Evolutionary conservation across 1,140 invertebrate genomes (phyloP).

Genomic region (Schlechtendalia chinensis): DNA sequence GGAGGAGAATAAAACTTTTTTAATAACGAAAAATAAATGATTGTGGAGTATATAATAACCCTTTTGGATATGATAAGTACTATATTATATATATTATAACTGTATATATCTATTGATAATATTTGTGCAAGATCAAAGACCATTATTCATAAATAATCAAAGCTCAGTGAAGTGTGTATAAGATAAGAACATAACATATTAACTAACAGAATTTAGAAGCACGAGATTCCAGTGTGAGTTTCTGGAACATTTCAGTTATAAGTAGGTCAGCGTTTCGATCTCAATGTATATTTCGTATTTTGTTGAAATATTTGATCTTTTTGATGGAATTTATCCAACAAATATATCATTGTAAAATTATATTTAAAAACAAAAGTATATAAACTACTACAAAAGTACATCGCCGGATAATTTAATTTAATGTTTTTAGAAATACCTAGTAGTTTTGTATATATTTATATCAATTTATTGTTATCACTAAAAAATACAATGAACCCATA

Average conservation of each 20-base stretch:
- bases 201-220: not conserved
- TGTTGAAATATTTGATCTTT: not conserved
- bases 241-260: not conserved
- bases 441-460: too few species aligned
- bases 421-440: not conserved
- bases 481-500: too few species aligned
- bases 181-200: constrained; percentile 29
- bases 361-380: too few species aligned
- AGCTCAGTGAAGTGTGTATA: constrained; percentile 11
- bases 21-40: too few species aligned
- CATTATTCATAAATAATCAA: constrained; percentile 38
- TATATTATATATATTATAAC: not conserved
- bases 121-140: not conserved
- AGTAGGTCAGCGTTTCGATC: not conserved
- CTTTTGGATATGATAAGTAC: not conserved
- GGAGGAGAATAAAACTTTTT: too few species aligned
- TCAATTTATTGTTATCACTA: too few species aligned
- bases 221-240: not conserved
- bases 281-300: not conserved
- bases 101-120: not conserved
- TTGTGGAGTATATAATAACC: not conserved
- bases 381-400: not conserved
- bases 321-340: not conserved
- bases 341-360: not conserved
- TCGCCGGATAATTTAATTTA: not conserved